A percentile compares a stretch with the other conserved stretches of the same genome.
Evolutionary conservation across 2,888 invertebrate species (phyloP).

Genomic region (Caenorhabditis macrosperma): DNA sequence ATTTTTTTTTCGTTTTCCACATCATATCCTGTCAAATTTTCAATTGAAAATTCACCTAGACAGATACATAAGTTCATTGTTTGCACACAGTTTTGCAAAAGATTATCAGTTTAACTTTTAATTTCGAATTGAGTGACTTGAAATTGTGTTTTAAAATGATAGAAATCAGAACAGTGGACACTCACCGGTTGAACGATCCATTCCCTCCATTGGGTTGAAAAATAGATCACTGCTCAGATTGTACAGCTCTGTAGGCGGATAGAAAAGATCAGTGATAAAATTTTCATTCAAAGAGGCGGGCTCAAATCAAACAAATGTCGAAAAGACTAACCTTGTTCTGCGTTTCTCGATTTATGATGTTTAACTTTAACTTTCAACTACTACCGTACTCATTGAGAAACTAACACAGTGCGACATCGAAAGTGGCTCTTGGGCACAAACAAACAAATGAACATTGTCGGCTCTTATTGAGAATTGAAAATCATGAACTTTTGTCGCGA

Average conservation of each 20-base stretch:
- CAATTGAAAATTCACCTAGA: background rate
- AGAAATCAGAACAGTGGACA: background rate
- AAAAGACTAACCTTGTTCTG: conserved; percentile 22
- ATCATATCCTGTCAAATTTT: conserved; percentile 18
- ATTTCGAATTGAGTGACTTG: too few species aligned
- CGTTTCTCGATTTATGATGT: conserved; percentile 26
- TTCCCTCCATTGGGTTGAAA: background rate
- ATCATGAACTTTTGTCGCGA: too few species aligned
- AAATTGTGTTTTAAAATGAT: background rate
- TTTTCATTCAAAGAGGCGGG: background rate
- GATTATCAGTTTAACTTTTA: too few species aligned
- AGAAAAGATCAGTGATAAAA: conserved; percentile 9
- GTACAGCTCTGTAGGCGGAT: background rate
- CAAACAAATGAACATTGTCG: conserved; percentile 3
- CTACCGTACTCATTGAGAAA: conserved; percentile 34
- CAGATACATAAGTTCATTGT: too few species aligned
- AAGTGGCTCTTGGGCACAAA: conserved; percentile 34
- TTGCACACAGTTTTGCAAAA: too few species aligned
- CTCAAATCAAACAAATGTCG: conserved; percentile 30
- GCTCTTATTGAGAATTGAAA: background rate
- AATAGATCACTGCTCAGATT: background rate
- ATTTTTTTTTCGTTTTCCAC: conserved; percentile 12
- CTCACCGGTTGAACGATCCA: conserved; percentile 35
- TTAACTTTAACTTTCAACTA: background rate
- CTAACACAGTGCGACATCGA: conserved; percentile 21